phyloP scores from a whole-genome alignment of 64 coral and sea anemone species.

The Exaiptasia diaphana region DNA sequence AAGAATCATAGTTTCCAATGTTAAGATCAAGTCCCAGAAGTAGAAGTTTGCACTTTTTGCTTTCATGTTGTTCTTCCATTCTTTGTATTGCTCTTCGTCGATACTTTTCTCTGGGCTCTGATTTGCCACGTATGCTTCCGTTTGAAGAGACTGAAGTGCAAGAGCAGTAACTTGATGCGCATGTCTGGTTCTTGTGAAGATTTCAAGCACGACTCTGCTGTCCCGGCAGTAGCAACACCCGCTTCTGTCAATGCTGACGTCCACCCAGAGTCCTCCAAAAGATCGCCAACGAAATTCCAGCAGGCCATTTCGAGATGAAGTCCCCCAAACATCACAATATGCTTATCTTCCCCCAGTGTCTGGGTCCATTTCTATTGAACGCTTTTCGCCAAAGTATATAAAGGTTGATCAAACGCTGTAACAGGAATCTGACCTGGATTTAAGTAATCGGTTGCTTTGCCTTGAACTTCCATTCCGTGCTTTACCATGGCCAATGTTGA shows the following conservation, averaged over 20 bases:
- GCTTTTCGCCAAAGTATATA: background rate
- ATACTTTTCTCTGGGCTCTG: conserved; percentile 8
- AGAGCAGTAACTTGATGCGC: background rate
- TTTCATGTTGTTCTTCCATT: background rate
- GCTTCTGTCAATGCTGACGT: background rate
- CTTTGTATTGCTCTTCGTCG: conserved; percentile 1
- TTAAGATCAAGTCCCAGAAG: conserved; percentile 13
- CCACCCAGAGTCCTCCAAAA: background rate
- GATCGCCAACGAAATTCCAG: conserved; percentile 8
- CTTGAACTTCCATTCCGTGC: conserved; percentile 3
- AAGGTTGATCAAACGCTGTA: too few relatives aligned
- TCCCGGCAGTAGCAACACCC: background rate
- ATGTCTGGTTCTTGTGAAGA: conserved; percentile 17
- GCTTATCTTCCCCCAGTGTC: background rate
- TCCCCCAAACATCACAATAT: background rate
- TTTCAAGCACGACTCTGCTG: background rate
- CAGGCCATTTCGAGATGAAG: background rate
- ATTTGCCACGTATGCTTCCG: background rate
- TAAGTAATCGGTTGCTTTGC: background rate
- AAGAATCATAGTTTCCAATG: conserved; percentile 4
- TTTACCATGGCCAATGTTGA: conserved; percentile 32
- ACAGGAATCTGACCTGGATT: background rate
- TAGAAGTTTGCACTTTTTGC: background rate
- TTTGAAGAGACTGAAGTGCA: background rate
- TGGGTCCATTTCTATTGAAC: background rate